These are phyloP conservation scores for Tinamus guttatus DNA, from an alignment of 2,113 vertebrate genomes.

Conservation along the genomic window DNA sequence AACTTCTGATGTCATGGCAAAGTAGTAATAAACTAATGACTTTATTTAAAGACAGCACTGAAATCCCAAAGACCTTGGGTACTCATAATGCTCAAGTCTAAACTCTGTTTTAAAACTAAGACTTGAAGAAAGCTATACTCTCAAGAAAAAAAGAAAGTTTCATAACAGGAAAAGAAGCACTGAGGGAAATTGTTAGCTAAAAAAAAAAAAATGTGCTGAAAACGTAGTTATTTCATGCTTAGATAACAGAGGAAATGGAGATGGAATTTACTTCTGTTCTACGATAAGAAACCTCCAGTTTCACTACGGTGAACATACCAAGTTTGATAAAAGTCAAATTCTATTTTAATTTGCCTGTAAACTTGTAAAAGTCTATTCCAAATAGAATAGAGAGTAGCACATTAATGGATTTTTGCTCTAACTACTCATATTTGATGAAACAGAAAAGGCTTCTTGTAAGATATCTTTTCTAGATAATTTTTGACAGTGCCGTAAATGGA, in stretches of 20 bases:
- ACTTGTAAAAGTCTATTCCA: neutral
- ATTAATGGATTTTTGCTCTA: neutral
- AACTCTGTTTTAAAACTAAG: neutral
- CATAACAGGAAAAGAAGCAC: neutral
- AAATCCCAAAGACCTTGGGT: neutral
- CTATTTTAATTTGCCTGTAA: neutral
- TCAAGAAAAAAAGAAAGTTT: neutral
- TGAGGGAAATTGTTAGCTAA: neutral
- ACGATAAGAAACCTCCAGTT: too few relatives aligned
- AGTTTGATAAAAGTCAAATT: neutral
- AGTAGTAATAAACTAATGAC: too few relatives aligned
- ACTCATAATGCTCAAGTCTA: neutral
- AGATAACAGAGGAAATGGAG: neutral
- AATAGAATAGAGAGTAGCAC: neutral
- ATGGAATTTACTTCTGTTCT: neutral
- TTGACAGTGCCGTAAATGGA: neutral
- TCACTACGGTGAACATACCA: neutral
- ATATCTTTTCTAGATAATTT: neutral
- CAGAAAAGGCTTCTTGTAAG: neutral
- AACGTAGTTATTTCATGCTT: neutral
- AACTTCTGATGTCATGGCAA: neutral
- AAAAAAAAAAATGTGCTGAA: neutral
- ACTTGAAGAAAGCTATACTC: neutral
- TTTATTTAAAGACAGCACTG: neutral
- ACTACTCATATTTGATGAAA: neutral